Evolutionary conservation across 2,797 vertebrate genomes (phyloP).

Genomic region (Sebastes itinus): DNA sequence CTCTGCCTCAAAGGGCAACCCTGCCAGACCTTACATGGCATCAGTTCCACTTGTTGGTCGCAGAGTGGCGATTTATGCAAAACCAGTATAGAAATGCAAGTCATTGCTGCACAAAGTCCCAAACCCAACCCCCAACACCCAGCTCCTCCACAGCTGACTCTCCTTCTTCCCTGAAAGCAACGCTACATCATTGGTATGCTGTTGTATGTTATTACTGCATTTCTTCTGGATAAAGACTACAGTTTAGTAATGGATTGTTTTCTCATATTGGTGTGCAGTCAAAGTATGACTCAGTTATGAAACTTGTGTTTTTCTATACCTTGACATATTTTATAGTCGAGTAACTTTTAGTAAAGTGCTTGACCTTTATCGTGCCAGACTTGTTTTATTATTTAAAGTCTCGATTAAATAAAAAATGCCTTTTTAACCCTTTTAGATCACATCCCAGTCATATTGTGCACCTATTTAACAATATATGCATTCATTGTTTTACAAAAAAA

Average conservation of each 20-base stretch:
- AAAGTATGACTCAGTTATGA: not conserved
- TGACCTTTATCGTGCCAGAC: not conserved
- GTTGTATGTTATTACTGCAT: not conserved
- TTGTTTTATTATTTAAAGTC: not conserved
- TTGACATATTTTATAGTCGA: not conserved
- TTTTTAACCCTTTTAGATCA: too few species aligned
- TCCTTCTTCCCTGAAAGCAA: constrained; percentile 1
- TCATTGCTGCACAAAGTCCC: constrained; percentile 27
- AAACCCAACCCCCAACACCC: not conserved
- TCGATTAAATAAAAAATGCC: too few species aligned
- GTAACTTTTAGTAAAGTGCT: not conserved
- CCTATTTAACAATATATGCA: too few species aligned
- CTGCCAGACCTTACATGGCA: constrained; percentile 61
- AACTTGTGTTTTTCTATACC: not conserved
- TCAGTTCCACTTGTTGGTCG: constrained; percentile 70
- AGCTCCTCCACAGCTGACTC: not conserved
- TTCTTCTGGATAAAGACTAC: constrained; percentile 2
- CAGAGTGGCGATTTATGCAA: constrained; percentile 60
- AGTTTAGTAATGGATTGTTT: not conserved
- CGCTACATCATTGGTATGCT: constrained; percentile 1
- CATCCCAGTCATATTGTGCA: too few species aligned
- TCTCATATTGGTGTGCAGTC: not conserved
- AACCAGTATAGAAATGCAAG: constrained; percentile 56
- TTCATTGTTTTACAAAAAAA: too few species aligned
- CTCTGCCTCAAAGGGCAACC: constrained; percentile 58